phyloP scores from a whole-genome alignment of 92 coral and sea anemone species.

The Bergia sp. region DNA sequence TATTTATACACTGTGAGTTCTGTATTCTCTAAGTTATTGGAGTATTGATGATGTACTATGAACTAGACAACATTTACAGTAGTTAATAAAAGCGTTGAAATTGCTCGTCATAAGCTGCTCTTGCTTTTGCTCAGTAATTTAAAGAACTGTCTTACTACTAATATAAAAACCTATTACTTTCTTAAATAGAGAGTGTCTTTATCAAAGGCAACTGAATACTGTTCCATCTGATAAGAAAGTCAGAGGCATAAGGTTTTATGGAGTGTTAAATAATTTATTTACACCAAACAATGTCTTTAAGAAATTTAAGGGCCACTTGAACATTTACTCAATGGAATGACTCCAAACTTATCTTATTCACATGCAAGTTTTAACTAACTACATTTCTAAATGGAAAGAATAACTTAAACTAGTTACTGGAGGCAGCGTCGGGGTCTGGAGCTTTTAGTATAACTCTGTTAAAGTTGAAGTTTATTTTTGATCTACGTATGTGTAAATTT shows the following conservation, averaged over 20 bases:
- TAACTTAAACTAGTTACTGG: not conserved
- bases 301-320: not conserved
- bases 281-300: not conserved
- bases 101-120: not conserved
- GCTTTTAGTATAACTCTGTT: not conserved
- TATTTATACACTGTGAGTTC: constrained; percentile 5
- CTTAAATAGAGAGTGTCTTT: not conserved
- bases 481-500: not conserved
- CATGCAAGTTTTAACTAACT: not conserved
- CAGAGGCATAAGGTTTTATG: not conserved
- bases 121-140: not conserved
- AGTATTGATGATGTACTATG: not conserved
- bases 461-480: not conserved
- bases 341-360: not conserved
- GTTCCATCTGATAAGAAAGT: not conserved
- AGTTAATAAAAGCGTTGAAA: not conserved
- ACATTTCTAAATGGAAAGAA: not conserved
- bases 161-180: not conserved
- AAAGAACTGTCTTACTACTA: not conserved
- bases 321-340: not conserved
- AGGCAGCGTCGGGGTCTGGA: not conserved
- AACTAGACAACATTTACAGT: no score
- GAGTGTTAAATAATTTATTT: not conserved
- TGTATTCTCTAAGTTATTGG: not conserved
- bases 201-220: not conserved